Evolutionary conservation across 92 coral and sea anemone genomes (phyloP), one percentile per base, ranked within the genome.

Genomic region (Diadumene lineata): DNA sequence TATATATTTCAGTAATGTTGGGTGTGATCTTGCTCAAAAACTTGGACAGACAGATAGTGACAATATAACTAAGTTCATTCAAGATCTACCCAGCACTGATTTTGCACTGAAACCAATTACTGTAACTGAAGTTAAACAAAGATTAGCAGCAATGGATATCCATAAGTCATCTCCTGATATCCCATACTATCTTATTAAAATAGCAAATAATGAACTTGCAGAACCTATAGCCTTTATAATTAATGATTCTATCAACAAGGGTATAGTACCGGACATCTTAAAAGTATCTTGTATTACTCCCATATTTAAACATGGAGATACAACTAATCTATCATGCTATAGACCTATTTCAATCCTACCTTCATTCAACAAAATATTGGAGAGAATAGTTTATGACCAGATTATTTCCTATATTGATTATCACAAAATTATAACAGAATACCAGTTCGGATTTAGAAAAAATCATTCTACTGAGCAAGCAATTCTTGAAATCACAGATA

Each of bases 361-460:
- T 30, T 72, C 86, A 16, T 66, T 88, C 15, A 50, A 50, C 60
- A 81, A 71, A 58, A 73, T 60, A 10, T 31, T 88, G 19, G 92
- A 84, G 66, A 79, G 85, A 33, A 18, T 84, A n/a, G 48, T 88
- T 21, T 74, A 71, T 34, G 69, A 78, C 43, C 88, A 87, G 63
- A 67, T 79, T 1, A 1, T 32, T 7, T 7, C 3, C 22, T 70
- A 60, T 33, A 23, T 79, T 25, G 81, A 79, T 21, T 74, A 83
- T 63, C 68, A 74, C 44, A 68, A 69, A 22, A 70, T 84, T 38
- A 43, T 87, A 44, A 66, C 32, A 56, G 24, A 78, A 1, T 82
- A 78, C 56, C 92, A 83, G 43, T 83, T 83, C 79, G 92, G 88
- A 21, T 87, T 83, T 63, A 29, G 83, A 50, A 84, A 84, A 43